These are phyloP conservation scores for Rousettus leschenaultii DNA, from an alignment of 2,113 vertebrate genomes.

Conservation along the genomic window DNA sequence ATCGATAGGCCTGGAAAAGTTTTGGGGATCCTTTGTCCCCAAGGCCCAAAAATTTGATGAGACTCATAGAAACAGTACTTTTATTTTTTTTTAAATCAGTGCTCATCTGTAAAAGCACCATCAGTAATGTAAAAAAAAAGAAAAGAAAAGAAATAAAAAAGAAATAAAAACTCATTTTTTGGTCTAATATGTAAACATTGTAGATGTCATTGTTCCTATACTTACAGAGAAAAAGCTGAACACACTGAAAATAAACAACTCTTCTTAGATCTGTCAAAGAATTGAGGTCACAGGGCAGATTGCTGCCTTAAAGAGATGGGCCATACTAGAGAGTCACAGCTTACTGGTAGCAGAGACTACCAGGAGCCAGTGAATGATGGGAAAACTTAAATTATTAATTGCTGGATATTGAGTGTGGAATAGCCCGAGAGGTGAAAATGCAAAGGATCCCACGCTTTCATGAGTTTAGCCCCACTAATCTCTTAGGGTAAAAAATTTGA, in stretches of 20 bases:
- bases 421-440: background rate
- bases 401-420: background rate
- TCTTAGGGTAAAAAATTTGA: background rate
- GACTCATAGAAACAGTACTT: background rate
- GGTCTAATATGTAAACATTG: background rate
- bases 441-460: background rate
- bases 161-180: background rate
- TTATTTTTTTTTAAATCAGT: background rate
- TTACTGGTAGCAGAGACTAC: background rate
- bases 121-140: background rate
- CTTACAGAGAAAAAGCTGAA: background rate
- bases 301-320: background rate
- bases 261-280: background rate
- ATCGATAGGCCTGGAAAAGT: background rate
- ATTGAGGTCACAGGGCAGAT: background rate
- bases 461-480: background rate
- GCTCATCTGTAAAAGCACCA: background rate
- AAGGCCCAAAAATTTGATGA: background rate
- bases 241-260: background rate
- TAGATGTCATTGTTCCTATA: background rate
- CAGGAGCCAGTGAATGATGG: background rate
- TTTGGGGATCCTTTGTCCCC: background rate
- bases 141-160: background rate
- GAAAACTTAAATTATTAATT: background rate
- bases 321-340: background rate